Conservation (phyloP, 2,113 vertebrate genomes). For the Peromyscus polionotus region DNA sequence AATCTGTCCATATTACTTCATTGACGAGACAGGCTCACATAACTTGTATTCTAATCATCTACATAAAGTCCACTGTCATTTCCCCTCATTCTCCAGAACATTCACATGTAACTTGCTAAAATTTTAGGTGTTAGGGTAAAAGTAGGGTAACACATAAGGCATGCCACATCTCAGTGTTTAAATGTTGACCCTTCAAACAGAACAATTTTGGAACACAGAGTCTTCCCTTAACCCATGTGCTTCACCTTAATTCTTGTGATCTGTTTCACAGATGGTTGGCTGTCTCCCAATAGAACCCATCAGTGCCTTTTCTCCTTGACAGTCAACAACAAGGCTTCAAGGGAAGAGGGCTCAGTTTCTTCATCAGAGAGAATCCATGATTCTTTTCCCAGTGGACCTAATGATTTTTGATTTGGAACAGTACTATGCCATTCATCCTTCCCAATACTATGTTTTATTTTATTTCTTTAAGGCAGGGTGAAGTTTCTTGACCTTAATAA, state of each 20-base stretch:
- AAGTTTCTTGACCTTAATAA: constrained; percentile 49
- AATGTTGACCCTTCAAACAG: not conserved
- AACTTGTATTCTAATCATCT: not conserved
- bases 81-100: not conserved
- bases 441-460: not conserved
- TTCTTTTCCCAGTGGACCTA: constrained; percentile 33
- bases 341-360: not conserved
- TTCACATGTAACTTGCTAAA: not conserved
- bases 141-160: not conserved
- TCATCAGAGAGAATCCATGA: not conserved
- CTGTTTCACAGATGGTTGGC: not conserved
- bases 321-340: not conserved
- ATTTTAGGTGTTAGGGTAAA: constrained; percentile 17
- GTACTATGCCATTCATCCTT: not conserved
- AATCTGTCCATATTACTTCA: constrained; percentile 22
- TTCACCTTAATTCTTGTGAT: not conserved
- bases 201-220: not conserved
- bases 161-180: not conserved
- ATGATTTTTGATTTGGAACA: constrained; percentile 34
- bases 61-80: not conserved
- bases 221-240: not conserved
- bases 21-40: not conserved
- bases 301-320: not conserved
- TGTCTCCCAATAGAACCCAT: not conserved
- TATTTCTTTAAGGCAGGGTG: constrained; percentile 40